Evolutionary conservation across 53 echinoderm and acorn worm species (phyloP).

Genomic region (Patiria pectinifera): DNA sequence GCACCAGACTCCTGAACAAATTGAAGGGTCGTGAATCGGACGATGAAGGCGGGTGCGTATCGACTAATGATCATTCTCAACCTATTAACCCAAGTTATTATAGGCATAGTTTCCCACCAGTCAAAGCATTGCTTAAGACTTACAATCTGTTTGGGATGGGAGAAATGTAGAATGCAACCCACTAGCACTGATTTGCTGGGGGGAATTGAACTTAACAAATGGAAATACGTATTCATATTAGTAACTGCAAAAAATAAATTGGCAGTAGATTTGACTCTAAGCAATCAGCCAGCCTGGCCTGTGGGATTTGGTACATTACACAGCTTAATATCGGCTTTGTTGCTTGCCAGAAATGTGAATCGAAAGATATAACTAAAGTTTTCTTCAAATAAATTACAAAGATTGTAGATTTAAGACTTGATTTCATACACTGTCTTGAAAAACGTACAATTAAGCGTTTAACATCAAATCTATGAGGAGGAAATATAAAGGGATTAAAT

Average conservation of each 20-base stretch:
- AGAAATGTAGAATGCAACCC: conserved; percentile 8
- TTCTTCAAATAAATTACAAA: no score
- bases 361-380: no score
- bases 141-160: conserved; percentile 54
- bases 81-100: conserved; percentile 60
- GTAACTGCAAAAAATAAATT: neutral
- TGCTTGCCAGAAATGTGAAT: no score
- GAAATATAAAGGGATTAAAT: no score
- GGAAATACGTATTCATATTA: neutral
- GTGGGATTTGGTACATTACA: neutral
- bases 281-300: neutral
- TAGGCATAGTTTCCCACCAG: conserved; percentile 66
- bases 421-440: no score
- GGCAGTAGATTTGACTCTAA: neutral
- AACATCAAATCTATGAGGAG: no score
- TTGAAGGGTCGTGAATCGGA: conserved; percentile 97
- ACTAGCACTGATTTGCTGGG: neutral
- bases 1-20: conserved; percentile 98
- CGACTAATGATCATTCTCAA: conserved; percentile 49
- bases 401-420: no score
- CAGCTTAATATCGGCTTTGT: no score
- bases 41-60: conserved; percentile 99
- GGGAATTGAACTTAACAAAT: neutral
- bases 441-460: no score
- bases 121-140: conserved; percentile 55